Percentiles rank a stretch among this genome's conserved stretches.
These are phyloP conservation scores for Onchidella celtica DNA, from an alignment of 2,888 invertebrate species.

Conservation along the genomic window DNA sequence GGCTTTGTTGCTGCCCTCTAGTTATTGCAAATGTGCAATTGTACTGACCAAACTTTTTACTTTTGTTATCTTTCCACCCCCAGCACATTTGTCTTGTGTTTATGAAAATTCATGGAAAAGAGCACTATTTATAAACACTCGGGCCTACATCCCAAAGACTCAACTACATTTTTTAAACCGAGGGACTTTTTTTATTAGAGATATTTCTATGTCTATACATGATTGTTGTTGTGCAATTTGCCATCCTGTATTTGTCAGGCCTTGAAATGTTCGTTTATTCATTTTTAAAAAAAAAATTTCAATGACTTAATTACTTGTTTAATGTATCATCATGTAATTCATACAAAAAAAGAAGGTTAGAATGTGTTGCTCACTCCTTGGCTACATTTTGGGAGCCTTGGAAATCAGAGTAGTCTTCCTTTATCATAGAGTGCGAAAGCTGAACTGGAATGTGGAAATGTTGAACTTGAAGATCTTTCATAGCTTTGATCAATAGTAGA, in stretches of 20 bases:
- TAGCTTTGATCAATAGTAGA: too few relatives aligned
- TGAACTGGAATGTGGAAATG: too few relatives aligned
- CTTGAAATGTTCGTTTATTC: neutral
- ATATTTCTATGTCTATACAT: too few relatives aligned
- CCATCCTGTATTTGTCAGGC: neutral
- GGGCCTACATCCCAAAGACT: constrained; percentile 81
- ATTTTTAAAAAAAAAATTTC: neutral
- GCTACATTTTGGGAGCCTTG: too few relatives aligned
- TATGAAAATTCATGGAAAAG: constrained; percentile 91
- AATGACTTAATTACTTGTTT: neutral
- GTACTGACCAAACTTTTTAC: constrained; percentile 42
- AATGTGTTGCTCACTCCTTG: neutral
- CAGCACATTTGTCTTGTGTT: constrained; percentile 89
- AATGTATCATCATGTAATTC: too few relatives aligned
- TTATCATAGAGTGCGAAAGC: too few relatives aligned
- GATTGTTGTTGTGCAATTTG: neutral
- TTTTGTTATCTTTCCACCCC: constrained; percentile 58
- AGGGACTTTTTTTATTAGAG: constrained; percentile 28
- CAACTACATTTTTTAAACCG: constrained; percentile 49
- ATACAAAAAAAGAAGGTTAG: neutral
- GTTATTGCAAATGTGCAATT: constrained; percentile 73
- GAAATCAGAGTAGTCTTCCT: too few relatives aligned
- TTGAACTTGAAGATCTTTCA: too few relatives aligned
- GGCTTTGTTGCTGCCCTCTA: constrained; percentile 66
- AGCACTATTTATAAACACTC: constrained; percentile 93